Evolutionary conservation across 2,113 vertebrate species (phyloP).

Genomic region (Oxyruncus cristatus): DNA sequence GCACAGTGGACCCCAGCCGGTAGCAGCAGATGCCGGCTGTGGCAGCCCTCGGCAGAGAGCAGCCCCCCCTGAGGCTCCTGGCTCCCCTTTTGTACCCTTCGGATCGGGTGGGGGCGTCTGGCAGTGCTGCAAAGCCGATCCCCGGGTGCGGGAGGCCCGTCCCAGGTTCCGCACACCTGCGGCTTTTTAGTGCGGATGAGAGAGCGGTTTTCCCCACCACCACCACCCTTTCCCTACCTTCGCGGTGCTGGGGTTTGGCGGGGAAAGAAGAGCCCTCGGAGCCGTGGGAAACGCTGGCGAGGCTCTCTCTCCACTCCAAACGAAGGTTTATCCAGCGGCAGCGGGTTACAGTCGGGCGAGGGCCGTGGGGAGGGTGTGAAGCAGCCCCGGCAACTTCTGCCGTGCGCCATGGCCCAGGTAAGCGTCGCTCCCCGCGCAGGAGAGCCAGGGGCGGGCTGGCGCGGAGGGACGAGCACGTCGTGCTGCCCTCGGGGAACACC

Average conservation of each 20-base stretch:
- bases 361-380: no score
- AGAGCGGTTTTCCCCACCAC: rapidly evolving
- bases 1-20: rapidly evolving
- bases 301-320: rapidly evolving
- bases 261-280: rapidly evolving
- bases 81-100: rapidly evolving
- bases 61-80: rapidly evolving
- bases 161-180: neutral
- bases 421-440: rapidly evolving
- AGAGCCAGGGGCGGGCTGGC: neutral
- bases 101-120: neutral
- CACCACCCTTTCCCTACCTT: rapidly evolving
- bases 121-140: neutral
- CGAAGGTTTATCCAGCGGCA: rapidly evolving
- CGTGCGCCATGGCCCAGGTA: neutral
- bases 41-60: rapidly evolving
- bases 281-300: rapidly evolving
- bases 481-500: rapidly evolving
- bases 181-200: neutral
- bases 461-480: rapidly evolving
- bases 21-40: rapidly evolving
- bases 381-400: rapidly evolving
- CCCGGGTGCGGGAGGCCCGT: rapidly evolving
- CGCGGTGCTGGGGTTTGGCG: no score
- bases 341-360: rapidly evolving